These are phyloP conservation scores for Bombus breviceps DNA, from an alignment of 1,140 invertebrate species.

Conservation along the genomic window DNA sequence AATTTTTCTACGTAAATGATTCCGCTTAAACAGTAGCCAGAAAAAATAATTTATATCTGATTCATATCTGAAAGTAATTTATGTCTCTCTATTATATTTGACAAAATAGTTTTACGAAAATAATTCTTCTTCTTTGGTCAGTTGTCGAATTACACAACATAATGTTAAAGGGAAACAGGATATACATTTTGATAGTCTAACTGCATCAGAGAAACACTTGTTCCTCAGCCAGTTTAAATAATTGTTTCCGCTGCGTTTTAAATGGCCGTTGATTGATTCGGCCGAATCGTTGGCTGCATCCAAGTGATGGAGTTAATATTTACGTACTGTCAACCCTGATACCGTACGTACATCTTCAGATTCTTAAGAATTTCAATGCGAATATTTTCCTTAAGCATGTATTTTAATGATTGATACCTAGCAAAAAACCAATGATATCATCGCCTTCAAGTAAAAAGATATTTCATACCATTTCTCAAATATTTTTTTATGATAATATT, in stretches of 20 bases:
- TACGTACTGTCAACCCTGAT: not conserved
- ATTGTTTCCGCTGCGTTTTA: conserved; percentile 42
- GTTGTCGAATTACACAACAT: not conserved
- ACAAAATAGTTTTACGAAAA: not conserved
- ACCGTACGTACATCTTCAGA: not conserved
- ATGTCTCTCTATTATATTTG: not conserved
- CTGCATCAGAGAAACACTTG: not conserved
- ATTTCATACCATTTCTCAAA: not conserved
- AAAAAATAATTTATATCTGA: too few relatives aligned
- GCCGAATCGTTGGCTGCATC: not conserved
- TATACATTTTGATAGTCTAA: conserved; percentile 1
- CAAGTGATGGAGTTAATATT: conserved; percentile 29
- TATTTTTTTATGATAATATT: not conserved
- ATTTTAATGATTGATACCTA: not conserved
- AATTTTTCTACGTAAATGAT: too few relatives aligned
- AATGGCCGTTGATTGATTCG: conserved; percentile 26
- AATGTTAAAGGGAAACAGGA: not conserved
- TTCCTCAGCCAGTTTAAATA: conserved; percentile 16
- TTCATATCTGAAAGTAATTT: too few relatives aligned
- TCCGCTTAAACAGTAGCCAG: too few relatives aligned
- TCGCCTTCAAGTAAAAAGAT: not conserved
- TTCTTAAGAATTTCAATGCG: conserved; percentile 30
- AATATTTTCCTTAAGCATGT: not conserved
- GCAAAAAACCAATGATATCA: not conserved
- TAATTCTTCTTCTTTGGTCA: not conserved